Percentiles rank a stretch among this genome's conserved stretches.
Conservation (phyloP, 2,113 vertebrate genomes). For the Beaufortia kweichowensis region DNA sequence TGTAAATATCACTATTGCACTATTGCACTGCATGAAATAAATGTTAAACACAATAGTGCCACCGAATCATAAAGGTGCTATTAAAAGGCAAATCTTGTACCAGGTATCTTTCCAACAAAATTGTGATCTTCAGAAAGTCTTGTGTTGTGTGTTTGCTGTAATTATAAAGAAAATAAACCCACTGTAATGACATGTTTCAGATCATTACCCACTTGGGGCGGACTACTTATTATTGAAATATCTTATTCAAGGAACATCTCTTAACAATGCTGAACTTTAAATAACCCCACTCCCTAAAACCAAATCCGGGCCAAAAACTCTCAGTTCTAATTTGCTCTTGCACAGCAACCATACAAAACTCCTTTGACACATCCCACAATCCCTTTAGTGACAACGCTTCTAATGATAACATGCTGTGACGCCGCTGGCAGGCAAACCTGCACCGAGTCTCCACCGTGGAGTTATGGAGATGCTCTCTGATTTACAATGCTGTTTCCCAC, state of each 20-base stretch:
- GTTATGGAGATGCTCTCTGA: constrained; percentile 9
- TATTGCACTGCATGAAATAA: not conserved
- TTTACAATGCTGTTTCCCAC: not conserved
- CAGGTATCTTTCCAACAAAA: not conserved
- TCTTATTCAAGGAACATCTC: not conserved
- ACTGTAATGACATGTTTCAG: not conserved
- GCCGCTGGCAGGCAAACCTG: not conserved
- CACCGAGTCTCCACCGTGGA: not conserved
- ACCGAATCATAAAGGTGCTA: not conserved
- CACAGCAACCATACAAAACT: not conserved
- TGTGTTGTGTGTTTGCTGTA: not conserved
- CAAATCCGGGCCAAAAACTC: not conserved
- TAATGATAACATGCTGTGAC: not conserved
- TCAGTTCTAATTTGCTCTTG: not conserved
- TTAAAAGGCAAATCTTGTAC: not conserved
- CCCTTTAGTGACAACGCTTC: not conserved
- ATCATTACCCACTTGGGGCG: not conserved
- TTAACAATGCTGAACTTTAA: constrained; percentile 3
- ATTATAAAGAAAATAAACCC: not conserved
- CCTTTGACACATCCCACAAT: not conserved
- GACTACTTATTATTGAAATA: not conserved
- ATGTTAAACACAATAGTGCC: not conserved
- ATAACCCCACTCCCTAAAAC: not conserved
- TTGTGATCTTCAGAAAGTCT: not conserved
- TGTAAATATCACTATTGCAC: constrained; percentile 8